Percentiles rank a stretch among this genome's conserved stretches.
These are phyloP conservation scores for Andrena praecox DNA, from an alignment of 2,888 invertebrate genomes.

Conservation along the genomic window DNA sequence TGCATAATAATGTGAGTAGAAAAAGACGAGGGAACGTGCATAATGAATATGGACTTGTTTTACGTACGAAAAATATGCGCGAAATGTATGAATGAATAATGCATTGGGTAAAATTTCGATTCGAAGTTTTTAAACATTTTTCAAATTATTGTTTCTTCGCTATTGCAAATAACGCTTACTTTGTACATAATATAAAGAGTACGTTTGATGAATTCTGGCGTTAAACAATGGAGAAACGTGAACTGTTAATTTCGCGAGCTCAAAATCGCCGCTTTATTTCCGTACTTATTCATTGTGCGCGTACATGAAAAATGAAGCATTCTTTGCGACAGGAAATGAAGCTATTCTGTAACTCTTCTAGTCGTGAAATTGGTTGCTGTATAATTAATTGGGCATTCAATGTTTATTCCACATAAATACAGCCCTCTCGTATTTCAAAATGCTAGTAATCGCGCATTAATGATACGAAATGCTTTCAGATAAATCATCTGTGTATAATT, in stretches of 20 bases:
- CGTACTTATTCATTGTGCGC: background rate
- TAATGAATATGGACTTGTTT: too few species aligned
- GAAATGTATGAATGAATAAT: too few species aligned
- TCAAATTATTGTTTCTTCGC: background rate
- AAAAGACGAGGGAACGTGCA: too few species aligned
- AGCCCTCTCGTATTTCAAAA: background rate
- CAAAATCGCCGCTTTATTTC: constrained; percentile 23
- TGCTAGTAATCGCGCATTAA: background rate
- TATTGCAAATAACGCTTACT: background rate
- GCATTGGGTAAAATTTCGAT: too few species aligned
- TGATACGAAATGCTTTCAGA: background rate
- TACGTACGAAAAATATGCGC: too few species aligned
- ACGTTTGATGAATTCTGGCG: constrained; percentile 5
- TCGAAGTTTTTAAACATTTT: background rate
- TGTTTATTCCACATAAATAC: background rate
- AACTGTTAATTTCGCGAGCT: constrained; percentile 19
- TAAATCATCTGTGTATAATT: background rate
- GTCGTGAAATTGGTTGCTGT: constrained; percentile 5
- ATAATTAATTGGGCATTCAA: constrained; percentile 7
- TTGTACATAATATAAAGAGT: background rate
- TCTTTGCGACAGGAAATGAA: background rate
- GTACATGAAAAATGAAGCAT: constrained; percentile 12
- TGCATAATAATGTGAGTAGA: too few species aligned
- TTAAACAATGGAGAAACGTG: constrained; percentile 5
- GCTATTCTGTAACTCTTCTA: constrained; percentile 11